Evolutionary conservation across 2,113 vertebrate species (phyloP).

Genomic region (Glaucidium brasilianum): DNA sequence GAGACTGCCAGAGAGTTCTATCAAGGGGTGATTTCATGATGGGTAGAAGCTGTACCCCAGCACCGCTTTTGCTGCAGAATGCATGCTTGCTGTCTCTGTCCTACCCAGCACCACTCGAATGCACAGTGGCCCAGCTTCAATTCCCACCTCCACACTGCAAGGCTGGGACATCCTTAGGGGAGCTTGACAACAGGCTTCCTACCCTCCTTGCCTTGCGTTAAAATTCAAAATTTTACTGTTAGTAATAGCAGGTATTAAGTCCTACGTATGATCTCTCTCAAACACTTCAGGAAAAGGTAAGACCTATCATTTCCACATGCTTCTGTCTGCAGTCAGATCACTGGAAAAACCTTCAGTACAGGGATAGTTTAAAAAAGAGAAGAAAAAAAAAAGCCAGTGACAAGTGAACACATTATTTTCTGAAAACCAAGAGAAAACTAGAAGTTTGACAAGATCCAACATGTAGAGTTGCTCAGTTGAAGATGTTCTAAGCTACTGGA

Average conservation of each 20-base stretch:
- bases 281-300: neutral
- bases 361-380: neutral
- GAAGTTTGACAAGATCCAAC: neutral
- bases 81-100: rapidly evolving
- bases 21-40: no score
- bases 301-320: rapidly evolving
- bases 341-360: neutral
- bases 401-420: neutral
- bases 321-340: rapidly evolving
- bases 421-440: neutral
- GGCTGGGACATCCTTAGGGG: neutral
- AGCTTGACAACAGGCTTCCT: neutral
- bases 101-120: neutral
- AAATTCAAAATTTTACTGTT: neutral
- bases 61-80: neutral
- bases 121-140: rapidly evolving
- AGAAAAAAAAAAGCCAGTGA: neutral
- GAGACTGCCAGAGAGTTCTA: neutral
- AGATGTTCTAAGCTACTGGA: neutral
- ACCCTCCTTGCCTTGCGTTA: neutral
- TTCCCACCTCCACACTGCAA: rapidly evolving
- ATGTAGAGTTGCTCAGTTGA: neutral
- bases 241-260: neutral
- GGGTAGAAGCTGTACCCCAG: neutral
- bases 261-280: neutral